Base-by-base conservation (phyloP, 2,113 vertebrate species). In the Channa argus region DNA sequence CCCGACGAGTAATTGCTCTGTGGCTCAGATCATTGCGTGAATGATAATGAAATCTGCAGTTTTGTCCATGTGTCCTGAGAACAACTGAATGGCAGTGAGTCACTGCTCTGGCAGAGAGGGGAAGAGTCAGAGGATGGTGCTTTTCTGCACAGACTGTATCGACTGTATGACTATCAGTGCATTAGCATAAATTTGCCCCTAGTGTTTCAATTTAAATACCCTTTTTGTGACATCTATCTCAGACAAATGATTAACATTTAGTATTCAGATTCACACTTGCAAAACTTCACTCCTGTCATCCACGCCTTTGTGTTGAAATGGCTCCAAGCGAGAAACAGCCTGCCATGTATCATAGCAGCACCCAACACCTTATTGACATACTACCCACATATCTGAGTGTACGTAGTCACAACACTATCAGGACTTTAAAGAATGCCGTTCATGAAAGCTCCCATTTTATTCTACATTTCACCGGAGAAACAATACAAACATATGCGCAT, bases 1-100 rank as follows among this genome's bases (percentile, higher is more conserved):
- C 71, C 77, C 82, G 77, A 84, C 54, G 70, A 87, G 83, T 91
- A 91, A 91, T 86, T 90, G 87, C 79, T 80, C 82, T 4, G 70
- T 49, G 66, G 77, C 82, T 85, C 83, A 70, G 82, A 89, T 90
- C 72, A 69, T 24, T 77, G 74, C 49, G 33, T 68, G 86, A 89
- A 88, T 81, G 83, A 80, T 84, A 85, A 87, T 85, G 74, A 90
- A 79, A 92, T 82, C 70, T 64, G 65, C 52, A 56, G 62, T 85
- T 81, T 58, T 65, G 77, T 66, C 62, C 69, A 33, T 3, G 71
- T 74, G 65, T 74, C 58, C 81, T 13, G 44, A 68, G 70, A 74
- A 59, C 62, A 62, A 72, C 12, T 51, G 37, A 77, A 33, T 52
- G 68, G 79, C 63, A 53, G 52, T 67, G 71, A 90, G 79, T 84